Base-by-base conservation (phyloP, 2,888 invertebrate species). In the Hofmannophila pseudospretella region DNA sequence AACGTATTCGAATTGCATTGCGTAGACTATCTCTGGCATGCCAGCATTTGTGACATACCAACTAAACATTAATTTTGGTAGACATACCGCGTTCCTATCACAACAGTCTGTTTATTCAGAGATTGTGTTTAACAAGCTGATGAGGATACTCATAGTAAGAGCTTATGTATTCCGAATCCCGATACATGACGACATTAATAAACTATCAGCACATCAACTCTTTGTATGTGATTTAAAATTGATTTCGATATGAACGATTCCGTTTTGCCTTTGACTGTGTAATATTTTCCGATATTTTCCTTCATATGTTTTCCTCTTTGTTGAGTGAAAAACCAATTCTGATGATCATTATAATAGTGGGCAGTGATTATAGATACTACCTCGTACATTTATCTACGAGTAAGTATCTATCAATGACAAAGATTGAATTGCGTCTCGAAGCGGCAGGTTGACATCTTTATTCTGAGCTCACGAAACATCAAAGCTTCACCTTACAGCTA, bases 81-180 rank as follows among this genome's bases (percentile, higher is more conserved):
- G 23, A 31, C 19, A 11, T 10, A 19, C 10, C n/a, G 10, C 16
- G 10, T 9, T 20, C 9, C 31, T 20, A 31, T 31, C 19, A n/a
- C 31, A 31, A 19, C 19, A 19, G 10, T 19, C 31, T 31, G 31
- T 31, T 31, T 31, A 20, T 13, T n/a, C 31, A 31, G 31, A 10
- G 31, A 39, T 44, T 39, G n/a, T 23, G 23, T 23, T n/a, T 23
- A n/a, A 20, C 23, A n/a, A 23, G n/a, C 23, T 23, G 23, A n/a
- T 23, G 23, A 16, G 16, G 16, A 16, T 16, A 16, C 3, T 16
- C 5, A 16, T n/a, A n/a, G n/a, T n/a, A n/a, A n/a, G n/a, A n/a
- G n/a, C n/a, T n/a, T n/a, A n/a, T n/a, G n/a, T n/a, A n/a, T n/a
- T n/a, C n/a, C n/a, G n/a, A n/a, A n/a, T n/a, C n/a, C n/a, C n/a